Conservation (phyloP, 2,797 vertebrate species). For the Xenentodon cancila region DNA sequence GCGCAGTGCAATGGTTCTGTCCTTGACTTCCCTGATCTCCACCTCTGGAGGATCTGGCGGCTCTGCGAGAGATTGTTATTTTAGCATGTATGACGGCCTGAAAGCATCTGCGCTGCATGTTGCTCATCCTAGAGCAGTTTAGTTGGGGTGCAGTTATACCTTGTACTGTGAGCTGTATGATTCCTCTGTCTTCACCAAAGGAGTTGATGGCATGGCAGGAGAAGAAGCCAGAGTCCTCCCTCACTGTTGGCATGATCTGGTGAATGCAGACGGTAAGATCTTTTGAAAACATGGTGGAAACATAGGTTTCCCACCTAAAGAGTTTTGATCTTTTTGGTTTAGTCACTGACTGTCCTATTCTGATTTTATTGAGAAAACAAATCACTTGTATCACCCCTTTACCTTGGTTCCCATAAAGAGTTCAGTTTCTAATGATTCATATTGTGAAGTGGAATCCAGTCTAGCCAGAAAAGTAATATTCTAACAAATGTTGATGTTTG, state of each 20-base stretch:
- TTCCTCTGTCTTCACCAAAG: slow-evolving; percentile 96
- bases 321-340: neutral
- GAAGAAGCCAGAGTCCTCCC: slow-evolving; percentile 98
- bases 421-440: too few species aligned
- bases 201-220: slow-evolving; percentile 99
- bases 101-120: too few species aligned
- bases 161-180: slow-evolving; percentile 99
- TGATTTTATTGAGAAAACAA: too few species aligned
- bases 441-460: too few species aligned
- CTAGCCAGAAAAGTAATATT: too few species aligned
- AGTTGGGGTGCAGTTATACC: slow-evolving; percentile 75
- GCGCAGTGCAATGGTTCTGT: slow-evolving; percentile 93
- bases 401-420: too few species aligned
- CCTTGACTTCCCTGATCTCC: slow-evolving; percentile 96
- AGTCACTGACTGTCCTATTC: too few species aligned
- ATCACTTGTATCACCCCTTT: too few species aligned
- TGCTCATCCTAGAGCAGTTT: neutral
- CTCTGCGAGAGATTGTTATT: slow-evolving; percentile 75
- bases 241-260: slow-evolving; percentile 95
- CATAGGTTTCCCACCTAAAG: too few species aligned
- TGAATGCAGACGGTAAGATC: slow-evolving; percentile 1
- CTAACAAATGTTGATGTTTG: too few species aligned
- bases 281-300: neutral
- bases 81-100: neutral
- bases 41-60: slow-evolving; percentile 97